A percentile compares a stretch with the other conserved stretches of the same genome.
phyloP scores from a whole-genome alignment of 2,888 invertebrate species.

The Epinotia brunnichana region DNA sequence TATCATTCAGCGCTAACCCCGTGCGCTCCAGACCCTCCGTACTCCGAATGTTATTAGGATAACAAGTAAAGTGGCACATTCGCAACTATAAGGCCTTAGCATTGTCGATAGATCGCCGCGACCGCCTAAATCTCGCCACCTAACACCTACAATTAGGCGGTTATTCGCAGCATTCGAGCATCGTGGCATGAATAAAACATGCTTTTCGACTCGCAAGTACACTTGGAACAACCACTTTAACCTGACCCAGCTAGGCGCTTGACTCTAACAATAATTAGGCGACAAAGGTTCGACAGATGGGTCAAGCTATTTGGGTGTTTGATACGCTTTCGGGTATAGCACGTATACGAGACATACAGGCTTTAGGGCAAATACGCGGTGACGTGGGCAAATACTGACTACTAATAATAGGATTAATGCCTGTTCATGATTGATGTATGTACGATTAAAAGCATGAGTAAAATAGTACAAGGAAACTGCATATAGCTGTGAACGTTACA shows the following conservation, averaged over 20 bases:
- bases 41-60: constrained; percentile 58
- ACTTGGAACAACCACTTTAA: constrained; percentile 58
- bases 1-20: constrained; percentile 26
- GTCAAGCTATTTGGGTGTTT: constrained; percentile 54
- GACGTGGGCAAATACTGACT: constrained; percentile 61
- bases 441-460: background rate
- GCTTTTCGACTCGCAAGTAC: constrained; percentile 70
- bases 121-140: constrained; percentile 63
- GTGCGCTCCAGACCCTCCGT: constrained; percentile 47
- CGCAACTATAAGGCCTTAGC: no score
- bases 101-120: constrained; percentile 52
- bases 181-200: constrained; percentile 81
- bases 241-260: constrained; percentile 51
- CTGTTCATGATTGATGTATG: constrained; percentile 49
- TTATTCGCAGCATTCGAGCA: constrained; percentile 72
- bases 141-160: constrained; percentile 79
- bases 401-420: constrained; percentile 71
- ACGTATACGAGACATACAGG: constrained; percentile 57
- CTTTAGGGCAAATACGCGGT: constrained; percentile 61
- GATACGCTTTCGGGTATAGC: constrained; percentile 58
- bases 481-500: background rate
- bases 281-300: constrained; percentile 42
- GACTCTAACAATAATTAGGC: constrained; percentile 39
- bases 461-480: background rate
- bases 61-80: constrained; percentile 63